phyloP scores from a whole-genome alignment of 2,113 vertebrate species.

The Dasypus novemcinctus region DNA sequence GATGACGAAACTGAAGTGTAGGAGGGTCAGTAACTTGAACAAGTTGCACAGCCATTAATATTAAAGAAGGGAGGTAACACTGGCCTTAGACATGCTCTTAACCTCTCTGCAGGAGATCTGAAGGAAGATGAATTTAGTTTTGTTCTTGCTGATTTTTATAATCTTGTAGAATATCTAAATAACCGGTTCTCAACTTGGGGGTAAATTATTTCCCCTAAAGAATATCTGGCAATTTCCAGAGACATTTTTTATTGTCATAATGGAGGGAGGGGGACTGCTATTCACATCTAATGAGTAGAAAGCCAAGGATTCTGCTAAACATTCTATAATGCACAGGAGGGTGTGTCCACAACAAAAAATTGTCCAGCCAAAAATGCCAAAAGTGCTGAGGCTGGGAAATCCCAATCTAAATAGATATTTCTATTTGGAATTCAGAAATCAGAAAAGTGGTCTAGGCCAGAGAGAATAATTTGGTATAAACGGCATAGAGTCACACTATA shows the following conservation, averaged over 20 bases:
- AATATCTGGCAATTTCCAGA: not conserved
- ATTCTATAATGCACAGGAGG: not conserved
- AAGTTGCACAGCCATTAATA: not conserved
- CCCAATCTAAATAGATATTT: not conserved
- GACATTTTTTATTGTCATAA: not conserved
- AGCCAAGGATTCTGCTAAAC: not conserved
- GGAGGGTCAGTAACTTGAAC: not conserved
- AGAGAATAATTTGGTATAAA: conserved; percentile 29
- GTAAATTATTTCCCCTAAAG: not conserved
- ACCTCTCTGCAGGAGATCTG: not conserved
- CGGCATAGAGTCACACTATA: not conserved
- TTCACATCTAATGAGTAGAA: not conserved
- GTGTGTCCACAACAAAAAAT: accelerated
- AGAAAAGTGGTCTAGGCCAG: not conserved
- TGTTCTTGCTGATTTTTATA: not conserved
- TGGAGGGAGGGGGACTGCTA: not conserved
- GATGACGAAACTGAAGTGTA: not conserved
- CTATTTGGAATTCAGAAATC: not conserved
- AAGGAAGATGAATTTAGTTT: not conserved
- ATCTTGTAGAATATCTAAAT: not conserved
- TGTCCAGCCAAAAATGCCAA: not conserved
- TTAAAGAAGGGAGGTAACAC: not conserved
- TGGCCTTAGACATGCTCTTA: not conserved
- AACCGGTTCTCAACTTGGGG: not conserved
- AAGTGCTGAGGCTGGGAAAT: not conserved